Base-by-base conservation (phyloP, 2,888 invertebrate species). In the Sphaeridia pumilis region DNA sequence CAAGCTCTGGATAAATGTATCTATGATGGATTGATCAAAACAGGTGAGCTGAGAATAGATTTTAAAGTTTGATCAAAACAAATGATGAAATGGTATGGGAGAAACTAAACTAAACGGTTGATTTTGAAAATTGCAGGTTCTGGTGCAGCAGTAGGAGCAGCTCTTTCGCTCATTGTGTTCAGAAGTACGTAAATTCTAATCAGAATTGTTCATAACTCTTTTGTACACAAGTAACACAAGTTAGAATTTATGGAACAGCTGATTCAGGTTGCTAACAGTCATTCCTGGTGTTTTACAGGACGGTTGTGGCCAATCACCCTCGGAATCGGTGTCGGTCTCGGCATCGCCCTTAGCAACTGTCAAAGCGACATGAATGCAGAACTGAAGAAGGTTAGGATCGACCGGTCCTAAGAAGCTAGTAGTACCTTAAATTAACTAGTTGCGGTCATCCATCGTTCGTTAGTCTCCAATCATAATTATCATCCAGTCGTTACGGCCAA, bases 261-360 rank as follows among this genome's bases (percentile, higher is more conserved):
- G 42, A 47, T 46, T 45, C 43, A 21, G n/a, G n/a, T n/a, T n/a
- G n/a, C n/a, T n/a, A n/a, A n/a, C n/a, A n/a, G n/a, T n/a, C n/a
- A n/a, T n/a, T n/a, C n/a, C n/a, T n/a, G n/a, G n/a, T n/a, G n/a
- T n/a, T 48, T 38, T 71, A 4, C 67, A 80, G 81, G 86, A 68
- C 79, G 82, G 71, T 76, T 81, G 67, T 94, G 92, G 90, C 94
- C 94, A 1, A 72, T 92, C 26, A 78, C 87, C 67, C 77, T 87
- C 55, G 93, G 93, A 34, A 78, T 84, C 61, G 93, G 93, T 49
- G 80, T 89, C 69, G 95, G 94, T 35, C 73, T 92, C 66, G 95
- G 95, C 46, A 81, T 88, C 74, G 90, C 89, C 45, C 87, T 84
- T 73, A 78, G 86, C 49, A 88, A 89, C 72, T 92, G 90, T 71